Evolutionary conservation across 1,140 invertebrate genomes (phyloP), one percentile per base, ranked within the genome.

Genomic region (Chionoecetes opilio): DNA sequence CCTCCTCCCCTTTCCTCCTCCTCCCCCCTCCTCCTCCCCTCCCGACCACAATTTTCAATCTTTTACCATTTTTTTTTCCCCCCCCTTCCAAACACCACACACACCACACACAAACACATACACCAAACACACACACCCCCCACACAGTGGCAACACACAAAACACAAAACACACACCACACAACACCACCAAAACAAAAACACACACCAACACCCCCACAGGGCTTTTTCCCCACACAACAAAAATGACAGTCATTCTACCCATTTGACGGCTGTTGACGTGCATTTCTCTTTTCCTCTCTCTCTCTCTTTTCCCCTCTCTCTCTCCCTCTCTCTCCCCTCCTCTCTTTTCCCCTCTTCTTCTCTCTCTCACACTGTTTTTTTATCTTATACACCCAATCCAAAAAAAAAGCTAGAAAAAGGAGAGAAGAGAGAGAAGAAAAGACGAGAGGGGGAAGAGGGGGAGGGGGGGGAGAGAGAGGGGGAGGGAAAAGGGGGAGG

Each of bases 241-340:
- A n/a, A 75, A 17, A 75, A n/a, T 75, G 63, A 75, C 21, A 75
- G 63, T 75, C 63, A 75, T 75, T 75, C 63, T 26, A 11, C n/a
- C 63, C 63, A 75, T 26, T 75, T 75, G 63, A 75, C 63, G 63
- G 63, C 63, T 75, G 63, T 75, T 75, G 63, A 75, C 63, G 63
- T n/a, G n/a, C 63, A n/a, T 75, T 26, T 75, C 63, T 75, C 63
- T 75, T 26, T n/a, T 5, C 21, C 46, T 53, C n/a, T 75, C 63
- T 75, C 63, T 75, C 63, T 75, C 63, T n/a, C n/a, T 75, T 21
- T n/a, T 5, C n/a, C 63, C 21, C 63, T n/a, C 63, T n/a, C 63
- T 75, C n/a, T n/a, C 63, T 75, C 63, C 21, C 63, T n/a, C 63
- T 26, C 46, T 53, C 46, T 53, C 46, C 21, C 46, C 21, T 17